A percentile compares a stretch with the other conserved stretches of the same genome.
Evolutionary conservation across 2,113 vertebrate species (phyloP).

Genomic region (Pongo abelii): DNA sequence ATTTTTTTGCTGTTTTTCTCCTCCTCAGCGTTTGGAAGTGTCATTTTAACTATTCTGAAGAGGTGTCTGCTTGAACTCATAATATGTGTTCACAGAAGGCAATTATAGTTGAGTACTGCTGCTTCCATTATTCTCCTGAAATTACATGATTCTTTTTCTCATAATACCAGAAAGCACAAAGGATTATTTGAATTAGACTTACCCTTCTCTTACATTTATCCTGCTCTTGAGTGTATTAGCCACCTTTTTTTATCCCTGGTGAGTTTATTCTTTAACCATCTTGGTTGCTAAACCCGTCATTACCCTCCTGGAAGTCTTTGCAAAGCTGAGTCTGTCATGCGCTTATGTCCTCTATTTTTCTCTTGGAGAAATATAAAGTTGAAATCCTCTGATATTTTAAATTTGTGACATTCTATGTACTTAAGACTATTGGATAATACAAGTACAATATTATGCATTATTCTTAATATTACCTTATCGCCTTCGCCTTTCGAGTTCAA

Average conservation of each 20-base stretch:
- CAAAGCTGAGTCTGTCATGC: neutral
- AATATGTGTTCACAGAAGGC: slow-evolving; percentile 27
- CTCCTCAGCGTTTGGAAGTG: neutral
- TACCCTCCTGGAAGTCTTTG: slow-evolving; percentile 37
- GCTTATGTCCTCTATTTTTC: slow-evolving; percentile 17
- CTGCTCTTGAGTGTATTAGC: slow-evolving; percentile 61
- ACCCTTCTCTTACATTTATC: slow-evolving; percentile 50
- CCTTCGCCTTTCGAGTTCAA: neutral
- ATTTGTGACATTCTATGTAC: neutral
- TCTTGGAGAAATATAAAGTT: neutral
- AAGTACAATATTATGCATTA: neutral
- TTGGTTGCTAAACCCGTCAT: slow-evolving; percentile 47
- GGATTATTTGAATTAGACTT: slow-evolving; percentile 72
- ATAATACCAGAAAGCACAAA: slow-evolving; percentile 42
- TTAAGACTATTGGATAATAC: neutral
- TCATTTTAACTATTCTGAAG: slow-evolving; percentile 22
- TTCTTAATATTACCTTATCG: neutral
- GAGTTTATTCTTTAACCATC: slow-evolving; percentile 57
- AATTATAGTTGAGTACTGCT: slow-evolving; percentile 49
- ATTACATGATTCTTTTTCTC: slow-evolving; percentile 54
- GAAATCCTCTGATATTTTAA: slow-evolving; percentile 29
- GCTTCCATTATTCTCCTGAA: slow-evolving; percentile 56
- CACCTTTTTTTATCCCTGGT: slow-evolving; percentile 43
- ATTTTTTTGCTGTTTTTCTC: neutral
- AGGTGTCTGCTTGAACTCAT: slow-evolving; percentile 28